Base-by-base conservation (phyloP, 2,888 invertebrate species). In the Macaria liturata region DNA sequence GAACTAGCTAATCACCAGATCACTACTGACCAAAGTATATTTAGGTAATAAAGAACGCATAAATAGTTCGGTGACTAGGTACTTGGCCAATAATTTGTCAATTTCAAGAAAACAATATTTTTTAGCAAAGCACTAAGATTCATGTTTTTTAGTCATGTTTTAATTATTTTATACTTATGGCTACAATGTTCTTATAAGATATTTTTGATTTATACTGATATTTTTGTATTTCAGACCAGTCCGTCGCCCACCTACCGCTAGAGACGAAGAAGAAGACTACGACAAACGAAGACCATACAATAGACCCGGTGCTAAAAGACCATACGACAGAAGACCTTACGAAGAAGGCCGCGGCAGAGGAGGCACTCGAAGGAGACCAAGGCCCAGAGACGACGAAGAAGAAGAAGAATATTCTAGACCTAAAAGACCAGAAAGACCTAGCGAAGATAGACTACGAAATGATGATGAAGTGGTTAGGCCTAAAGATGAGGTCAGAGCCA, bases 201-300 rank as follows among this genome's bases (percentile, higher is more conserved):
- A 20, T 20, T 20, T 20, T 20, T 20, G 20, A 20, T 20, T 20
- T 20, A 20, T 20, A 20, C 2, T 20, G 9, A 31, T 1, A 9
- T 40, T 6, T 49, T 37, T 0, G 4, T 31, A 32, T 82, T 83
- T 4, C 77, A 93, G 93, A 71, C 88, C 89, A 63, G 91, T 90
- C 31, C 80, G 67, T 6, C 64, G 64, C 3, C 63, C 59, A 7
- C 63, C 83, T 4, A 83, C 92, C 54, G 88, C 91, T 6, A 87
- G 93, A 66, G 90, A 92, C 3, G 84, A 88, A 49, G 85, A 81
- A 42, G 88, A 86, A 2, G 88, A 60, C 8, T 56, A 52, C 20
- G 59, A 56, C 4, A 51, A 49, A 32, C 55, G 59, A 5, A 59
- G 59, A 52, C 55, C 59, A 1, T 52, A 55, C 49, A 50, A 50